These are phyloP conservation scores for Brenthis ino DNA, from an alignment of 2,888 invertebrate species.

Conservation along the genomic window DNA sequence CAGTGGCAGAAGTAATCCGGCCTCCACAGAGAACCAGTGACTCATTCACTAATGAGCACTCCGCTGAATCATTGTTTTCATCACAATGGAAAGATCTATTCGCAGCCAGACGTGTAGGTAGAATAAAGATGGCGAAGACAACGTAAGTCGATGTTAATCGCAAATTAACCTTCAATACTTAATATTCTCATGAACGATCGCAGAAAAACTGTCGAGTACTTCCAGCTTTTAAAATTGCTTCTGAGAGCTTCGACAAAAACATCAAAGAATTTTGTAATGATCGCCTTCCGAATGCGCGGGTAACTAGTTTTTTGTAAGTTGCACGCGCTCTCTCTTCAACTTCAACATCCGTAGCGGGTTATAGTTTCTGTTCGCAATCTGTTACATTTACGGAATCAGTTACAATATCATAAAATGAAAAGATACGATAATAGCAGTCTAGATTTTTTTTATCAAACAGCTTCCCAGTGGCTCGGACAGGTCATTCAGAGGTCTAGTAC, in stretches of 20 bases:
- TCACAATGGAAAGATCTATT: slow-evolving; percentile 55
- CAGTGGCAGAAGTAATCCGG: slow-evolving; percentile 35
- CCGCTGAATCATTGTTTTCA: slow-evolving; percentile 70
- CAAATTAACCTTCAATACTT: slow-evolving; percentile 31
- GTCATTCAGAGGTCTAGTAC: slow-evolving; percentile 27
- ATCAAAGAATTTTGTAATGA: slow-evolving; percentile 70
- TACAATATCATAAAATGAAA: slow-evolving; percentile 8
- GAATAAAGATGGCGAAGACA: slow-evolving; percentile 28
- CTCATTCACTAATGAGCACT: slow-evolving; percentile 59
- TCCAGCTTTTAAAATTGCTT: slow-evolving; percentile 53
- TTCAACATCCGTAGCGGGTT: slow-evolving; percentile 50
- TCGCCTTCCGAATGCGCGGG: slow-evolving; percentile 61
- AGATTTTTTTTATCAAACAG: slow-evolving; percentile 1
- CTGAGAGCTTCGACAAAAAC: slow-evolving; percentile 63
- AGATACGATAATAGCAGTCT: not conserved
- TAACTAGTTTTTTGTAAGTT: slow-evolving; percentile 60
- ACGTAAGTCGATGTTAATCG: slow-evolving; percentile 34
- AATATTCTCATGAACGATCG: slow-evolving; percentile 30
- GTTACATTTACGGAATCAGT: slow-evolving; percentile 23
- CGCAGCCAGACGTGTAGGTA: slow-evolving; percentile 43
- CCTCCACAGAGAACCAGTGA: slow-evolving; percentile 50
- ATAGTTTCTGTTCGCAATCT: slow-evolving; percentile 54
- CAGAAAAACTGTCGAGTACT: slow-evolving; percentile 39
- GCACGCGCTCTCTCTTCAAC: slow-evolving; percentile 43
- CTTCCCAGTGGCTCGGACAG: slow-evolving; percentile 7